Conservation (phyloP, 1,140 invertebrate species). For the Nephila pilipes region DNA sequence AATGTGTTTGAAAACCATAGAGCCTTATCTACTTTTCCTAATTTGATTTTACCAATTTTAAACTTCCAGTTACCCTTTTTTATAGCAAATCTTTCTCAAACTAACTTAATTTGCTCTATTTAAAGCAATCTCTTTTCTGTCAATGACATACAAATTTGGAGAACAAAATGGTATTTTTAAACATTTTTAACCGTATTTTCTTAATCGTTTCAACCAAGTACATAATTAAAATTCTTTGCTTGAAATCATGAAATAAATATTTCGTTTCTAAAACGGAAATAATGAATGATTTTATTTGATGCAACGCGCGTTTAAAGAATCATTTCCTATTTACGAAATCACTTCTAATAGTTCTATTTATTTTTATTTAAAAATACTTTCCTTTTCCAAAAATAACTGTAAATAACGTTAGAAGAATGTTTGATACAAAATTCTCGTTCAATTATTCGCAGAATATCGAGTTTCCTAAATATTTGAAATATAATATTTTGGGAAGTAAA, state of each 20-base stretch:
- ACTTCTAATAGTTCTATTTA: not conserved
- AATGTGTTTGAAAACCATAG: too few species aligned
- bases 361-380: not conserved
- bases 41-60: too few species aligned
- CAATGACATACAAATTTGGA: not conserved
- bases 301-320: not conserved
- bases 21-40: too few species aligned
- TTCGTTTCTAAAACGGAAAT: not conserved
- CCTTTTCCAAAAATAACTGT: not conserved
- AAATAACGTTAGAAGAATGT: not conserved
- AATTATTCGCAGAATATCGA: too few species aligned
- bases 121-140: not conserved
- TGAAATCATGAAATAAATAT: not conserved
- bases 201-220: not conserved
- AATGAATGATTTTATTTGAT: not conserved
- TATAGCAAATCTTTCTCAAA: not conserved
- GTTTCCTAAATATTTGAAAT: too few species aligned
- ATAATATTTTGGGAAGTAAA: too few species aligned
- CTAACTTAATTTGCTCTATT: not conserved
- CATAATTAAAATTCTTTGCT: not conserved
- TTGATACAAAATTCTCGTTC: not conserved
- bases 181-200: too few species aligned
- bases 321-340: not conserved
- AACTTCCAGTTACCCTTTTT: too few species aligned
- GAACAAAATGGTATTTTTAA: not conserved